phyloP scores from a whole-genome alignment of 2,888 invertebrate genomes.

The Drosophila kokeensis region DNA sequence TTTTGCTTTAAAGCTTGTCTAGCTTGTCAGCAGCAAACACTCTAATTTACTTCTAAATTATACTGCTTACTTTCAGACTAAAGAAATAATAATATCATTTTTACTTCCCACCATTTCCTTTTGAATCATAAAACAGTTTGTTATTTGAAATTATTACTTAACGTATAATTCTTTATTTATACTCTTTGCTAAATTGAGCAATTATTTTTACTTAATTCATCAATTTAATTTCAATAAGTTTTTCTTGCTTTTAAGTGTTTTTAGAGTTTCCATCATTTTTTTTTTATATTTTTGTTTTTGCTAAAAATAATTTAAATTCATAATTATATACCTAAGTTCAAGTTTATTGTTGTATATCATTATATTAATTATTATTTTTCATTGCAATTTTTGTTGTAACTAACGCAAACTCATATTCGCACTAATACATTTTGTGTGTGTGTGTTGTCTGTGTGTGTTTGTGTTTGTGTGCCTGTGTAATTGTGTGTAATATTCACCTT shows the following conservation, averaged over 20 bases:
- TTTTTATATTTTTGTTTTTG: conserved; percentile 61
- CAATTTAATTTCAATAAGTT: conserved; percentile 73
- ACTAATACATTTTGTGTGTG: conserved; percentile 49
- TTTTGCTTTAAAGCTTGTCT: not conserved
- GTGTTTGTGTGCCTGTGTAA: conserved; percentile 30
- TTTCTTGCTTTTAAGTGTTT: conserved; percentile 64
- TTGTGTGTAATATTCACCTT: conserved; percentile 66
- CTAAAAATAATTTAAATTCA: conserved; percentile 82
- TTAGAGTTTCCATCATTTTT: conserved; percentile 52
- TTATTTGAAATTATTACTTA: conserved; percentile 81
- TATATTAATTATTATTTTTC: conserved; percentile 54
- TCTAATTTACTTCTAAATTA: not conserved
- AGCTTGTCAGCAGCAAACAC: not conserved
- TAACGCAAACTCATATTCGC: conserved; percentile 54
- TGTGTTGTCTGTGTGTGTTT: conserved; percentile 32
- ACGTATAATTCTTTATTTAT: conserved; percentile 84
- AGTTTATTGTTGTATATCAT: conserved; percentile 78
- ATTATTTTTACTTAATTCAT: conserved; percentile 80
- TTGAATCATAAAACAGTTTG: conserved; percentile 6
- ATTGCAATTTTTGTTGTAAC: conserved; percentile 44
- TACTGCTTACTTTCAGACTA: not conserved
- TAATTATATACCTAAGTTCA: conserved; percentile 77
- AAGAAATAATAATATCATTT: not conserved
- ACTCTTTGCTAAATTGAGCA: conserved; percentile 85
- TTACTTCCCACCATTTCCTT: not conserved